These are phyloP conservation scores for Hyles euphorbiae DNA, from an alignment of 1,140 invertebrate species.

Conservation along the genomic window DNA sequence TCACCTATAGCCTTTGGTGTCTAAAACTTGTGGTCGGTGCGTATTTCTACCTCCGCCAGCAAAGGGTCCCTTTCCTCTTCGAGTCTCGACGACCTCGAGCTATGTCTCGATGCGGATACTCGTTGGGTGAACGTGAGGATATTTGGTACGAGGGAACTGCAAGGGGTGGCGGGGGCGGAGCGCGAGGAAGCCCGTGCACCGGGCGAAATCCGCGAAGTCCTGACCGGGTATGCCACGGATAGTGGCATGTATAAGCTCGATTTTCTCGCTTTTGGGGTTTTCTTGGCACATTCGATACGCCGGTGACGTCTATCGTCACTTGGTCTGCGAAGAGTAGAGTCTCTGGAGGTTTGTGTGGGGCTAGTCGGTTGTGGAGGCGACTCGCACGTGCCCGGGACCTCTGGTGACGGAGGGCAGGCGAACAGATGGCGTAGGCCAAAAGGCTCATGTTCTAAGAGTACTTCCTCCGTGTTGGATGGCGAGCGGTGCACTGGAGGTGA, in stretches of 20 bases:
- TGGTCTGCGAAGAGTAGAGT: constrained; percentile 49
- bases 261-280: constrained; percentile 62
- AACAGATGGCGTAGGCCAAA: constrained; percentile 44
- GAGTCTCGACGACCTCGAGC: constrained; percentile 70
- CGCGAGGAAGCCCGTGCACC: constrained; percentile 70
- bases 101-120: constrained; percentile 61
- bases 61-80: constrained; percentile 79
- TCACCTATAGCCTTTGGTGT: not conserved
- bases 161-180: constrained; percentile 86
- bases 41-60: constrained; percentile 74
- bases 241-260: constrained; percentile 78
- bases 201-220: constrained; percentile 44
- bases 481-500: constrained; percentile 49
- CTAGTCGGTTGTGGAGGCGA: constrained; percentile 87
- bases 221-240: constrained; percentile 44
- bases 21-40: constrained; percentile 69
- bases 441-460: constrained; percentile 39
- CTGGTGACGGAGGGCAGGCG: constrained; percentile 36
- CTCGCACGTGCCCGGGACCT: constrained; percentile 62
- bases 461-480: constrained; percentile 41
- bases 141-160: constrained; percentile 75
- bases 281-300: constrained; percentile 53
- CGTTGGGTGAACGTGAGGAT: constrained; percentile 71
- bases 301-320: constrained; percentile 49
- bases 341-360: constrained; percentile 77